Conservation (phyloP, 1,140 invertebrate species). For the Microplitis mediator region DNA sequence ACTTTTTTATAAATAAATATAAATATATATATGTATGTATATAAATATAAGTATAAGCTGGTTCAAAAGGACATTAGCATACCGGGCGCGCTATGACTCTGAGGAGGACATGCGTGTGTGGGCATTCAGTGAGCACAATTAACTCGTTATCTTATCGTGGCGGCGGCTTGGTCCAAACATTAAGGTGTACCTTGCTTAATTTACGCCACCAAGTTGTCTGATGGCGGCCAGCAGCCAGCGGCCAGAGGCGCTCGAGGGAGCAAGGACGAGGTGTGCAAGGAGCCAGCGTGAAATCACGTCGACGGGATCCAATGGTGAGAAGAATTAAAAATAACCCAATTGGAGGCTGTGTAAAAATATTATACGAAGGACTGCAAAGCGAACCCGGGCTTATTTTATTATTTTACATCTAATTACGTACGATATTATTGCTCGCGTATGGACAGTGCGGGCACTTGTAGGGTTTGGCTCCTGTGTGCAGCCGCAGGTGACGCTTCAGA, state of each 20-base stretch:
- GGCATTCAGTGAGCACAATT: slow-evolving; percentile 62
- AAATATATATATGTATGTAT: too few relatives aligned
- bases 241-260: neutral
- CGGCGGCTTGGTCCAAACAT: slow-evolving; percentile 57
- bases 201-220: slow-evolving; percentile 49
- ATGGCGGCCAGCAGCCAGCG: neutral
- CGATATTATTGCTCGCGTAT: slow-evolving; percentile 78
- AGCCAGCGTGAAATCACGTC: neutral
- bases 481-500: slow-evolving; percentile 76
- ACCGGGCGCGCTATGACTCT: slow-evolving; percentile 46
- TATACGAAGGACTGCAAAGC: neutral
- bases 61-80: slow-evolving; percentile 56
- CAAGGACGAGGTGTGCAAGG: neutral
- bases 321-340: neutral
- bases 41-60: too few relatives aligned
- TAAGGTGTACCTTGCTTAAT: slow-evolving; percentile 62
- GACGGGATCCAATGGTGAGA: neutral
- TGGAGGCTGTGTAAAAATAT: too few relatives aligned
- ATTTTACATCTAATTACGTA: slow-evolving; percentile 49
- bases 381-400: slow-evolving; percentile 7
- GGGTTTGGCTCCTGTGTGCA: slow-evolving; percentile 82
- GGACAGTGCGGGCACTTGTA: slow-evolving; percentile 84
- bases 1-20: too few relatives aligned
- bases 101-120: slow-evolving; percentile 51
- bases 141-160: slow-evolving; percentile 63